Percentiles rank a stretch among this genome's conserved stretches.
Evolutionary conservation across 2,113 vertebrate genomes (phyloP).

Genomic region (Prolemur simus): DNA sequence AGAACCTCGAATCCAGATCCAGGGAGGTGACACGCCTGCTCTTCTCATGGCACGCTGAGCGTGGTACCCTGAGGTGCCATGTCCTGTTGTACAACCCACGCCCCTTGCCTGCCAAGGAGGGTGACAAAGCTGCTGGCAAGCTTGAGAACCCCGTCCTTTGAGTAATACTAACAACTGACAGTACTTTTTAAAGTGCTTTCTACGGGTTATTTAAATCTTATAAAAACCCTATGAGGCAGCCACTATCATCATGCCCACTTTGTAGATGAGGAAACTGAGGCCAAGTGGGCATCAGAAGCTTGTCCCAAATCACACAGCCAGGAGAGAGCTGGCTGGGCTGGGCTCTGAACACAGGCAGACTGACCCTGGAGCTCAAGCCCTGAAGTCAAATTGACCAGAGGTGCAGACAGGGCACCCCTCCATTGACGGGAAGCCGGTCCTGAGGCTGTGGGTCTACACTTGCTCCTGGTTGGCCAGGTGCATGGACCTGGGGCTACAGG

Average conservation of each 20-base stretch:
- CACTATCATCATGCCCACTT: neutral
- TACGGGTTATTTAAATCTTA: accelerated
- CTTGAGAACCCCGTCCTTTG: neutral
- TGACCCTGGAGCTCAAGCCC: neutral
- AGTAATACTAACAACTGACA: neutral
- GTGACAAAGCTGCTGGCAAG: neutral
- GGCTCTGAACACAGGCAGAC: neutral
- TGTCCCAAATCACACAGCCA: too few species aligned
- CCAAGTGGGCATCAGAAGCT: neutral
- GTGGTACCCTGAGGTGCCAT: neutral
- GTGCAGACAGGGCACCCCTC: neutral
- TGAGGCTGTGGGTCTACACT: accelerated
- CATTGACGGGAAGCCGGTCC: too few species aligned
- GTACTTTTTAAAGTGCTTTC: neutral
- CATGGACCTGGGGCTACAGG: neutral
- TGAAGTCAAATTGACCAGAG: neutral
- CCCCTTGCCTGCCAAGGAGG: neutral
- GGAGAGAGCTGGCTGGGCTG: neutral
- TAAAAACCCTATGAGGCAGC: neutral
- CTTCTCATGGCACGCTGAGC: neutral
- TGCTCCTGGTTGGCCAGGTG: accelerated
- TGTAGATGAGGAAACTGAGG: neutral
- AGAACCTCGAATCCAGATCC: accelerated
- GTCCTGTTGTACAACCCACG: neutral
- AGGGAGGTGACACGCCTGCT: neutral